Conservation (phyloP, 2,888 invertebrate genomes). For the Unio delphinus region DNA sequence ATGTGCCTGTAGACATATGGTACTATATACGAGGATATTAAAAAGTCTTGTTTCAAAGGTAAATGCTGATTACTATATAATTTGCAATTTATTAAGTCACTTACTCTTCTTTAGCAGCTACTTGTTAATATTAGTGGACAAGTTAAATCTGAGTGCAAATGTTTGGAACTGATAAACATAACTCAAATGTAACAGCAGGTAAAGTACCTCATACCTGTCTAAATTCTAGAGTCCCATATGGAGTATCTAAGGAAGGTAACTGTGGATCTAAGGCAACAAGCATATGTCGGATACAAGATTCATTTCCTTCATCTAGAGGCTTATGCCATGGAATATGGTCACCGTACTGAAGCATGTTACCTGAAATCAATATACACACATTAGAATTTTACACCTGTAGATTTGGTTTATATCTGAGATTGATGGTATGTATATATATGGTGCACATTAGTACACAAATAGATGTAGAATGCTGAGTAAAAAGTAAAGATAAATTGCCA, state of each 20-base stretch:
- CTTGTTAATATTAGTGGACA: neutral
- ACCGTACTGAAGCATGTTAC: conserved; percentile 85
- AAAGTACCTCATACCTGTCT: conserved; percentile 74
- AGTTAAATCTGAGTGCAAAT: neutral
- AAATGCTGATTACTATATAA: too few relatives aligned
- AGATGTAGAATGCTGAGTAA: too few relatives aligned
- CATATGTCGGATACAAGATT: conserved; percentile 85
- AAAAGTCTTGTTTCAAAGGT: too few relatives aligned
- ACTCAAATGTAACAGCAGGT: neutral
- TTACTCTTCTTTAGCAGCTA: too few relatives aligned
- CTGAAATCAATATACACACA: conserved; percentile 58
- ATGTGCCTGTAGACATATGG: too few relatives aligned
- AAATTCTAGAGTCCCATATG: conserved; percentile 84
- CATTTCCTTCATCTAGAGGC: conserved; percentile 80
- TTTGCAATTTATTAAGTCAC: too few relatives aligned
- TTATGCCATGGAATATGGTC: conserved; percentile 96
- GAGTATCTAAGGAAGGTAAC: conserved; percentile 78
- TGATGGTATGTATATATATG: too few relatives aligned
- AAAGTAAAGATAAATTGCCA: too few relatives aligned
- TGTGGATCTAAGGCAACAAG: conserved; percentile 87
- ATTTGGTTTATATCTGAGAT: too few relatives aligned
- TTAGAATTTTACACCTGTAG: too few relatives aligned
- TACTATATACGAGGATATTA: too few relatives aligned
- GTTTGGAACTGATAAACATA: neutral
- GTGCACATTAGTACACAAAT: too few relatives aligned